Evolutionary conservation across 2,888 invertebrate genomes (phyloP).

Genomic region (Drosophila fungiperda): DNA sequence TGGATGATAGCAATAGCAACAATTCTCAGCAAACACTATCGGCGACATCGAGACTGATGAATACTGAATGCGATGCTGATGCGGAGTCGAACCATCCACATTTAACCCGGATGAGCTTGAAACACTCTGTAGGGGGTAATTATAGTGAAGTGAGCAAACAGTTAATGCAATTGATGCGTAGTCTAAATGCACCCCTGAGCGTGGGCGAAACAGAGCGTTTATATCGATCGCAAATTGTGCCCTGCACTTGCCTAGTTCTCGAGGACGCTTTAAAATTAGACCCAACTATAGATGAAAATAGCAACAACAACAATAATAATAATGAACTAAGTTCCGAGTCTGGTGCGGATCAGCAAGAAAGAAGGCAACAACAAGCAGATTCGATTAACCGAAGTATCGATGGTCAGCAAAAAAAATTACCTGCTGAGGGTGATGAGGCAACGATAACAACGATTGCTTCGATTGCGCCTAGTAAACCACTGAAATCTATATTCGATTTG

Average conservation of each 20-base stretch:
- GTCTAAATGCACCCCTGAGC: constrained; percentile 47
- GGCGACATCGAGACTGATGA: constrained; percentile 16
- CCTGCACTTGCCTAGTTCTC: constrained; percentile 72
- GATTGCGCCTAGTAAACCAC: constrained; percentile 62
- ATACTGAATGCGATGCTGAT: neutral
- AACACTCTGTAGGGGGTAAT: constrained; percentile 1
- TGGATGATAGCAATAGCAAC: constrained; percentile 78
- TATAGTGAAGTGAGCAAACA: constrained; percentile 57
- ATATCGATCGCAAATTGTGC: constrained; percentile 63
- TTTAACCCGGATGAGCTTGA: neutral
- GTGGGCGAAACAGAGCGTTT: constrained; percentile 52
- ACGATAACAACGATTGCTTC: neutral
- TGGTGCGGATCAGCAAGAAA: neutral
- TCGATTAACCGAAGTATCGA: neutral
- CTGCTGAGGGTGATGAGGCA: neutral
- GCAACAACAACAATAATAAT: neutral
- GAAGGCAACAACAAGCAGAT: neutral
- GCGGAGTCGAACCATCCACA: neutral
- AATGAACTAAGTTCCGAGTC: neutral
- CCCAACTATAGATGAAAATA: constrained; percentile 3
- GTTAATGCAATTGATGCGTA: constrained; percentile 61
- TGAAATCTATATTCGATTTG: constrained; percentile 85
- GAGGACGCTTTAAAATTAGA: constrained; percentile 49
- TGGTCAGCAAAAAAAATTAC: constrained; percentile 15
- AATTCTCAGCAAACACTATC: constrained; percentile 42